Percentiles rank a stretch among this genome's conserved stretches.
Evolutionary conservation across 2,797 vertebrate species (phyloP).

Genomic region (Lepus townsendii): DNA sequence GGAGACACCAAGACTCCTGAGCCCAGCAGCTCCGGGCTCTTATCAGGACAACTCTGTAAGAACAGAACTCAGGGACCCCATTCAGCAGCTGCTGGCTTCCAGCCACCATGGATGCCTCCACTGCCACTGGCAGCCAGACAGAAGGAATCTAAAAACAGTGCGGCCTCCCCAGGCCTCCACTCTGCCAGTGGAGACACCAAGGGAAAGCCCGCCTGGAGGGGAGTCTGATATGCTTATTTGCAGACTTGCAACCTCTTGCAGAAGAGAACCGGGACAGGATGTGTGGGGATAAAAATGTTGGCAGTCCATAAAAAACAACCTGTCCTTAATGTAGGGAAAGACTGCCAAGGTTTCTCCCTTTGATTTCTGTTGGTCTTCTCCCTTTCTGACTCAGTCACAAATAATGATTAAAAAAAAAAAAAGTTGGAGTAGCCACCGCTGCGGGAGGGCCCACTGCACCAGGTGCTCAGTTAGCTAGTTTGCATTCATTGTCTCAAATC

Average conservation of each 20-base stretch:
- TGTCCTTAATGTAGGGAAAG: too few species aligned
- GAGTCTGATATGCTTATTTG: rapidly evolving
- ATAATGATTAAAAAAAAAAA: too few species aligned
- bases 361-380: not conserved
- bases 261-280: not conserved
- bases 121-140: too few species aligned
- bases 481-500: not conserved
- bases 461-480: not conserved
- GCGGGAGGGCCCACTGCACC: not conserved
- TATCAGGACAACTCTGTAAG: not conserved
- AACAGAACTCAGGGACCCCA: too few species aligned
- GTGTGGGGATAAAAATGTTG: too few species aligned
- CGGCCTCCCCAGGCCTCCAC: not conserved
- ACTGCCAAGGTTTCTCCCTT: not conserved
- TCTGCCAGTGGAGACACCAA: not conserved
- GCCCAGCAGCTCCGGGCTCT: rapidly evolving
- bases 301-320: not conserved
- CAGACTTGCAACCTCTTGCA: not conserved
- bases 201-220: not conserved
- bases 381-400: not conserved
- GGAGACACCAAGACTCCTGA: rapidly evolving
- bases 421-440: rapidly evolving
- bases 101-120: not conserved
- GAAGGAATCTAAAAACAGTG: not conserved
- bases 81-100: not conserved